phyloP scores from a whole-genome alignment of 2,888 invertebrate species.

The Saturnia japonica region DNA sequence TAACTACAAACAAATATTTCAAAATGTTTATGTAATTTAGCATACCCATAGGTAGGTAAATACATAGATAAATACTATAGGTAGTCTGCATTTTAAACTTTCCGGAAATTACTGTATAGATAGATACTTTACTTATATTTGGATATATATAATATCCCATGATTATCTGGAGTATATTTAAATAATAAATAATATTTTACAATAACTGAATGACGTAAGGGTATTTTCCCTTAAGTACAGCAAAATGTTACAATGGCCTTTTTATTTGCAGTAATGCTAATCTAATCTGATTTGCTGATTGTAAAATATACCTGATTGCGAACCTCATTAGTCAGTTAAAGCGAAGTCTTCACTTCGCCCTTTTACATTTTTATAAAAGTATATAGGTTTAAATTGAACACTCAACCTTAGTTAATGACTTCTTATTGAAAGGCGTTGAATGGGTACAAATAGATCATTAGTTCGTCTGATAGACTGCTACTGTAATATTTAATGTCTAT shows the following conservation, averaged over 20 bases:
- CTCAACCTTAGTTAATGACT: constrained; percentile 43
- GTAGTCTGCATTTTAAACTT: no score
- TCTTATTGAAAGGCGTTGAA: constrained; percentile 37
- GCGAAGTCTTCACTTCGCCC: not conserved
- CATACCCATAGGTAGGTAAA: no score
- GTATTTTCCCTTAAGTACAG: not conserved
- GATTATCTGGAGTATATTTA: no score
- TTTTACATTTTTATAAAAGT: not conserved
- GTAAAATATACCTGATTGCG: constrained; percentile 30
- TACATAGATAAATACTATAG: no score
- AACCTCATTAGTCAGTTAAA: constrained; percentile 32
- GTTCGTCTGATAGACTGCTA: constrained; percentile 31
- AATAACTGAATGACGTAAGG: not conserved
- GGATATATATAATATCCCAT: not conserved
- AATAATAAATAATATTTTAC: no score
- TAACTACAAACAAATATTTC: no score
- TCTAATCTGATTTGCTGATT: constrained; percentile 35
- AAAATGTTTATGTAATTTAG: no score
- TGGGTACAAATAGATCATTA: constrained; percentile 34
- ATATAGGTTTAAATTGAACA: constrained; percentile 30
- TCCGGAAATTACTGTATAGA: no score
- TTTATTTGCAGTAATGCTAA: constrained; percentile 21
- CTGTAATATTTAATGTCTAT: constrained; percentile 32
- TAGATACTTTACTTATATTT: not conserved
- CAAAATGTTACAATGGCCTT: not conserved